Conservation (phyloP, 2,113 vertebrate species). For the Anseranas semipalmata region DNA sequence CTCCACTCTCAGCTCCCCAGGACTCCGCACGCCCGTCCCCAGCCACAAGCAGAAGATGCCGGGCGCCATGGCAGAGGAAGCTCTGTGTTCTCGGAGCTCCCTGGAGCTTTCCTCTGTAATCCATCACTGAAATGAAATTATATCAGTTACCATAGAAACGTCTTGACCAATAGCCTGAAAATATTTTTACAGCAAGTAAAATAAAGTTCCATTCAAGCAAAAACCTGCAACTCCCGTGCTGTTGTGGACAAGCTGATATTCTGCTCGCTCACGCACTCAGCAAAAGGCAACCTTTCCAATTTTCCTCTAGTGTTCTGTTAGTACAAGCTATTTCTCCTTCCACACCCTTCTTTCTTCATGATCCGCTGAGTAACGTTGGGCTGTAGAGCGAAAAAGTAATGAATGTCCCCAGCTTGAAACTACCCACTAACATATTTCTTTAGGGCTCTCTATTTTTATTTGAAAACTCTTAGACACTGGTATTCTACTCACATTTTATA, state of each 20-base stretch:
- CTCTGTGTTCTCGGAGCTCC: background rate
- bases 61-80: background rate
- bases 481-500: background rate
- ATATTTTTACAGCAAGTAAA: background rate
- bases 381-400: background rate
- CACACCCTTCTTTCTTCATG: background rate
- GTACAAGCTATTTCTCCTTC: background rate
- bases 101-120: background rate
- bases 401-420: background rate
- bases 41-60: background rate
- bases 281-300: background rate
- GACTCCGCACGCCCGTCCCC: accelerated
- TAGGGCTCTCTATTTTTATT: background rate
- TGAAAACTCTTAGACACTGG: accelerated
- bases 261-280: background rate
- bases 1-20: accelerated
- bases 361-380: background rate
- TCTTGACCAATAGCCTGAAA: background rate
- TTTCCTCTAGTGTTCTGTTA: background rate
- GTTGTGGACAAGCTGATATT: background rate
- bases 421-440: accelerated
- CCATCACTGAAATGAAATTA: conserved; percentile 17
- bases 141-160: conserved; percentile 56
- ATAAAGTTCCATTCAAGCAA: background rate
- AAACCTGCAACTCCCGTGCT: background rate